Conservation (phyloP, 2,888 invertebrate species). For the Portevinia maculata region DNA sequence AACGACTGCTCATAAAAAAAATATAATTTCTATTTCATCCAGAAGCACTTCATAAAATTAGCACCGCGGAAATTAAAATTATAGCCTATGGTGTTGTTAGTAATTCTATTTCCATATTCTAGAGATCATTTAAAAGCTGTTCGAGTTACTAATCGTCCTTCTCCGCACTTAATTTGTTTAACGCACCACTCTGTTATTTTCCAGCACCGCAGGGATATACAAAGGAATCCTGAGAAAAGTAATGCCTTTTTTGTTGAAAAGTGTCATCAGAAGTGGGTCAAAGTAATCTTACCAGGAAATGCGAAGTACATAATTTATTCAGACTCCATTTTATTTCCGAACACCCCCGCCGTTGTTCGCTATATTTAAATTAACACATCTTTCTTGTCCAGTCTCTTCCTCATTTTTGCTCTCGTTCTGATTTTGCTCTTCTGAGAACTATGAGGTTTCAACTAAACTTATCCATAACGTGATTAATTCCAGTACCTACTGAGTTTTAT, state of each 20-base stretch:
- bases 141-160: neutral
- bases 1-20: conserved; percentile 27
- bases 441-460: neutral
- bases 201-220: neutral
- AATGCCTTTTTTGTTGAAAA: conserved; percentile 32
- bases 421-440: neutral
- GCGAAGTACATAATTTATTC: conserved; percentile 67
- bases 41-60: conserved; percentile 67
- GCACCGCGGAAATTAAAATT: conserved; percentile 63
- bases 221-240: neutral
- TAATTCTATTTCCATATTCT: conserved; percentile 59
- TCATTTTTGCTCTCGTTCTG: neutral
- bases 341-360: conserved; percentile 1
- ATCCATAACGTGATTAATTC: conserved; percentile 7
- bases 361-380: conserved; percentile 19
- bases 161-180: conserved; percentile 30
- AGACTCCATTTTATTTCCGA: conserved; percentile 56
- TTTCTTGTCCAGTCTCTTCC: too few species aligned
- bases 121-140: conserved; percentile 35
- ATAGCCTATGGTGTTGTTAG: conserved; percentile 48
- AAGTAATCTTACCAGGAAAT: conserved; percentile 52
- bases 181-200: conserved; percentile 5
- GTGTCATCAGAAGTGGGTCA: conserved; percentile 23
- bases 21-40: conserved; percentile 4
- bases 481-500: conserved; percentile 10